Evolutionary conservation across 2,113 vertebrate species (phyloP), one percentile per base, ranked within the genome.

Genomic region (Ochotona curzoniae): DNA sequence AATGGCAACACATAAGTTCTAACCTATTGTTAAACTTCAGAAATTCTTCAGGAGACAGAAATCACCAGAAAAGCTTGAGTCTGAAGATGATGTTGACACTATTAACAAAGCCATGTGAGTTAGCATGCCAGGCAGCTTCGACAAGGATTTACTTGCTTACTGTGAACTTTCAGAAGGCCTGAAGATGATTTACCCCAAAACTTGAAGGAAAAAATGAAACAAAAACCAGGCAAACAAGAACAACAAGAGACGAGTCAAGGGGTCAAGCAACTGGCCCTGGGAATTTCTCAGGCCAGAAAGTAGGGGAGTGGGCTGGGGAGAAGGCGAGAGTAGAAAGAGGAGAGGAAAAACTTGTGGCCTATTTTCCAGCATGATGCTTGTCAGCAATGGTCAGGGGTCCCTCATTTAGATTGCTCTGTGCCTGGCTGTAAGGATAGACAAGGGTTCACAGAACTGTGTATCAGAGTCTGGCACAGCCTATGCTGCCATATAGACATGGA

Each of bases 151-250:
- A 44, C 70, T 93, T 66, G 18, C 2, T 66, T 1, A 20, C 60
- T 83, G 69, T 84, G 89, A 83, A 75, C 84, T 94, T 95, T 74
- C 70, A 76, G 60, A 88, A 91, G 44, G 35, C 86, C 75, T 61
- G 70, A 80, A 71, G 87, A 83, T 21, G 32, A 60, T 89, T 90
- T 79, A 82, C 47, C 25, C 69, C 14, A 28, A 93, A 93, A 80
- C 28, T 54, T 83, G 10, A 13, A 76, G 90, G 61, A 91, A 69
- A 69, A 89, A 80, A 80, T 83, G 23, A 83, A 49, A 73, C 26
- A 26, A 57, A 89, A 96, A 81, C 54, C 54, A 76, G 51, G 51
- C 71, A 80, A 87, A 91, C 89, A 63, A 79, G 83, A 79, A 89
- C 17, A 87, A 57, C 25, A 38, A 83, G 75, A 66, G 51, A 70